Base-by-base conservation (phyloP, 2,113 vertebrate species). In the Equus quagga region DNA sequence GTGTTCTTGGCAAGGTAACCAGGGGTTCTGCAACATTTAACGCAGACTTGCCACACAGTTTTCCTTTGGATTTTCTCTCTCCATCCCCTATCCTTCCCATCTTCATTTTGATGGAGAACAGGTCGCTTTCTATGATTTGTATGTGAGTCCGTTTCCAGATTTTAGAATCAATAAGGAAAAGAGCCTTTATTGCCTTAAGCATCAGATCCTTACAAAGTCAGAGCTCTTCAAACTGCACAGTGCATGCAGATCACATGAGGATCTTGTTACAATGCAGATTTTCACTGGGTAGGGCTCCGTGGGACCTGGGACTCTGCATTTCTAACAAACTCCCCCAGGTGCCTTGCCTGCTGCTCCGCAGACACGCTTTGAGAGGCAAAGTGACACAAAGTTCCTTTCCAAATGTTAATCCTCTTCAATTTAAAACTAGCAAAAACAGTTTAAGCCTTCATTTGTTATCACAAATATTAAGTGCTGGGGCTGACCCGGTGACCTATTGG, bases 141-240 rank as follows among this genome's bases (percentile, higher is more conserved):
- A 33, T 79, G 28, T 56, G 15, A 86, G 24, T 70, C 46, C 2
- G 9, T 56, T 96, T 94, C 46, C 73, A 81, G 44, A 83, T 92
- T 93, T 93, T 51, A 36, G 91, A 89, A 81, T 82, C 82, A 56
- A 5, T 46, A 73, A 73, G n/a, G 17, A 60, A 58, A 93, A 86
- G 28, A 28, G 13, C 44, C 9, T 12, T 78, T 78, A 44, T 51
- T 67, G 49, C 69, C 13, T 62, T 15, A 80, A 60, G 46, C 8
- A 5, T 96, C 69, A 41, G 51, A 64, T 70, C 19, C 56, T 92
- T 73, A 13, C 33, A 33, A 87, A 83, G 15, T 78, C 46, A 58
- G 28, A 17, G 67, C 8, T 24, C 28, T 75, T 84, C 58, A n/a
- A 2, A 58, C 33, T 73, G 7, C 69, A 36, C 4, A 60, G 13